Evolutionary conservation across 2,113 vertebrate species (phyloP).

Genomic region (Ciconia stormi): DNA sequence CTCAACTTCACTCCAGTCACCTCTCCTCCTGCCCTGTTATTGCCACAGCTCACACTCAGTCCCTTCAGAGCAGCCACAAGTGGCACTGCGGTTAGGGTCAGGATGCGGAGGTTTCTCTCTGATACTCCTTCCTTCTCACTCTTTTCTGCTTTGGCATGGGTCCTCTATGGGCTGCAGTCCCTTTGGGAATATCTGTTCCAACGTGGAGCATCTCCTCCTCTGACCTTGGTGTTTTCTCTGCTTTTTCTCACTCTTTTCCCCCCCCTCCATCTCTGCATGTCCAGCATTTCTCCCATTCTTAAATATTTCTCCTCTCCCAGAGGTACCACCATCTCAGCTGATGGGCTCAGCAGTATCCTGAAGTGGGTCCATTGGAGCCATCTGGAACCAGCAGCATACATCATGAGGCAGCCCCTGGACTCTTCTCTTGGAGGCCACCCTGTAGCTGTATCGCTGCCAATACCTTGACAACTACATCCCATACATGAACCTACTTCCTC

Average conservation of each 20-base stretch:
- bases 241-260: not conserved
- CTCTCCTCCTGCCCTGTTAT: not conserved
- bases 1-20: not conserved
- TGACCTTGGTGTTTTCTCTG: not conserved
- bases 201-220: not conserved
- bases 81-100: not conserved
- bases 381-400: not conserved
- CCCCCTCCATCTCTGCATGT: not conserved
- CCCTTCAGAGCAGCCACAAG: not conserved
- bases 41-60: not conserved
- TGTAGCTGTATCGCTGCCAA: not conserved
- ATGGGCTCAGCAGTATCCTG: not conserved
- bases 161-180: no score
- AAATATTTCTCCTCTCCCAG: not conserved
- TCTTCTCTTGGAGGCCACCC: not conserved
- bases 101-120: not conserved
- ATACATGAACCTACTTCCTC: not conserved
- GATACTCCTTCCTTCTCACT: not conserved
- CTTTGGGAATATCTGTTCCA: not conserved
- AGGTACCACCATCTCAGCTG: not conserved
- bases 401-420: fast-evolving
- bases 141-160: not conserved
- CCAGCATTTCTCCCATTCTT: not conserved
- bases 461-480: fast-evolving
- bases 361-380: not conserved